Evolutionary conservation across 53 echinoderm and acorn worm species (phyloP).

Genomic region (Mesocentrotus franciscanus): DNA sequence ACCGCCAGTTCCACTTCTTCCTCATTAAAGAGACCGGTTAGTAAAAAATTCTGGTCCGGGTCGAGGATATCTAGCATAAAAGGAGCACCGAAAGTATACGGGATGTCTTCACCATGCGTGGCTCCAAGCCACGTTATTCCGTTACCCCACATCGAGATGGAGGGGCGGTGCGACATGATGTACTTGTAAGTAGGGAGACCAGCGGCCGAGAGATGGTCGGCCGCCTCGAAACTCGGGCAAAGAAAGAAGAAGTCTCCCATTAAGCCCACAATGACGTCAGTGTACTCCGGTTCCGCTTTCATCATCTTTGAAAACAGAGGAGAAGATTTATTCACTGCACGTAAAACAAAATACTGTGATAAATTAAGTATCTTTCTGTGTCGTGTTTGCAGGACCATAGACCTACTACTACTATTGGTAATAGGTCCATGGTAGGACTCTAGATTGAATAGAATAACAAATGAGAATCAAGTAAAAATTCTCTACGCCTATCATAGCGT

Average conservation of each 20-base stretch:
- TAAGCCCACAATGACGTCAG: background rate
- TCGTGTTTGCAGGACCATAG: no score
- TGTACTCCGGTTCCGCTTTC: background rate
- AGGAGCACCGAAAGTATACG: background rate
- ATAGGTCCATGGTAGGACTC: no score
- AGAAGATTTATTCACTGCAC: no score
- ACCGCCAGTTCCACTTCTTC: background rate
- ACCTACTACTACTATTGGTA: no score
- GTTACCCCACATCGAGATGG: conserved; percentile 3
- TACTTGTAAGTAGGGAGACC: background rate
- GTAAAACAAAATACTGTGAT: no score
- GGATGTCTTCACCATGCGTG: conserved; percentile 6
- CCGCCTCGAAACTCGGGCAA: background rate
- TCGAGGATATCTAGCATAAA: background rate
- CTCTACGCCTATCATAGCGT: no score
- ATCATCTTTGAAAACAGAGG: background rate
- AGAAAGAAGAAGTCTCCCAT: conserved; percentile 13
- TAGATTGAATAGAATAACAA: no score
- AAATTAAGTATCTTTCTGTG: no score
- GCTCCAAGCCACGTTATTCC: background rate
- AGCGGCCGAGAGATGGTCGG: background rate
- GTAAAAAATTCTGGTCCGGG: background rate
- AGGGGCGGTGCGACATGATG: conserved; percentile 16
- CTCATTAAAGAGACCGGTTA: conserved; percentile 12
- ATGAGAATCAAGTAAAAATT: no score